Evolutionary conservation across 2,113 vertebrate species (phyloP).

Genomic region (Verasper variegatus): DNA sequence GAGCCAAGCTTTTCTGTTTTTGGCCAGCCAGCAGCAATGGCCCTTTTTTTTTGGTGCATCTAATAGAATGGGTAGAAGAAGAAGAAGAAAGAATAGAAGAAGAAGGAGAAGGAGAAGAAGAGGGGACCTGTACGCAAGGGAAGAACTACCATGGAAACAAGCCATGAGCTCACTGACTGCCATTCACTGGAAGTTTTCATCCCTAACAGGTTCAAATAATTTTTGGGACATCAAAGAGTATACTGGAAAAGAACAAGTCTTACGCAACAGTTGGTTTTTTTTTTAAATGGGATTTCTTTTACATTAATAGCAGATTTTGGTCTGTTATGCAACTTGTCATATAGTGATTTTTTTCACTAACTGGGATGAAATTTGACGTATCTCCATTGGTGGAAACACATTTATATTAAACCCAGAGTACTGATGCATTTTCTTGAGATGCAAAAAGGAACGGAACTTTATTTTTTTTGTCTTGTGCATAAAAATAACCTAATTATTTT

Average conservation of each 20-base stretch:
- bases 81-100: conserved; percentile 33
- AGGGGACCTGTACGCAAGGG: conserved; percentile 55
- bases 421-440: conserved; percentile 50
- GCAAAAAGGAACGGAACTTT: conserved; percentile 25
- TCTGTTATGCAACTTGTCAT: conserved; percentile 74
- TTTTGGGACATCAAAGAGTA: conserved; percentile 73
- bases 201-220: conserved; percentile 71
- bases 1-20: conserved; percentile 76
- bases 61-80: conserved; percentile 59
- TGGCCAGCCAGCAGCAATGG: conserved; percentile 68
- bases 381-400: conserved; percentile 57
- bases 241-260: conserved; percentile 76
- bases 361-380: conserved; percentile 41
- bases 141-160: conserved; percentile 71
- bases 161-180: conserved; percentile 66
- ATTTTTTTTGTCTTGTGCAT: conserved; percentile 21
- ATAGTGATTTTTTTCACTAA: conserved; percentile 71
- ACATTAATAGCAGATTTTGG: conserved; percentile 71
- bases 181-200: conserved; percentile 70
- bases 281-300: conserved; percentile 62
- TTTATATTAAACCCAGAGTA: conserved; percentile 65
- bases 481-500: conserved; percentile 14
- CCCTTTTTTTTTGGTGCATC: conserved; percentile 56
- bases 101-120: conserved; percentile 17
- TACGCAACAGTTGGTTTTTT: conserved; percentile 63